Base-by-base conservation (phyloP, 2,888 invertebrate species). In the Phrixothrix hirtus region DNA sequence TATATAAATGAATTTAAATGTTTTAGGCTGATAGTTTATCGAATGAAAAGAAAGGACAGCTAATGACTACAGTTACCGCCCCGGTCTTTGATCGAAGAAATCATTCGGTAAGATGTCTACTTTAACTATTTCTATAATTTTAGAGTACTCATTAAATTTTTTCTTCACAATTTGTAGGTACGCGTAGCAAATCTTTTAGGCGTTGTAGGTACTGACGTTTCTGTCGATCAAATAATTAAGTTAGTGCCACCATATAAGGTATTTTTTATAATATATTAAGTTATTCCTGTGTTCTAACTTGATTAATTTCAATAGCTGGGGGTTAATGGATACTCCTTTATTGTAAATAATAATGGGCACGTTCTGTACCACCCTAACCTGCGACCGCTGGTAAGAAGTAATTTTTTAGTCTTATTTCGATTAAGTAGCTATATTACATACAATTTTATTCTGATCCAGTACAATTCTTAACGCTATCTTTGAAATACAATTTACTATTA, bases 311-410 rank as follows among this genome's bases (percentile, higher is more conserved):
- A 81, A 54, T 79, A 95, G 93, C 81, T 97, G 70, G 97, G 97
- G 63, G 92, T 92, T 29, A 95, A 95, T 76, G 95, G 94, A 42
- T 97, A 97, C 78, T 92, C 95, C 39, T 97, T 97, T 78, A 90
- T 95, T 78, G 89, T 96, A 70, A 95, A 95, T 77, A 96, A 96
- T 77, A 97, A 98, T 79, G 98, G 97, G 66, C 93, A 95, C 77
- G 87, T 96, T 59, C 80, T 98, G 57, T 95, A 92, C 75, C 97
- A 98, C 83, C 97, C 97, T 15, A 95, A 97, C 75, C 82, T 95
- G 67, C 83, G 95, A 66, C 95, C 96, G 38, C 77, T 92, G 81
- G 92, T 92, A 80, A 82, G 84, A 60, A 13, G 10, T 11, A 36
- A 35, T 26, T 17, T n/a, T n/a, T n/a, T n/a, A n/a, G n/a, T n/a